Evolutionary conservation across 2,888 invertebrate species (phyloP), one percentile per base, ranked within the genome.

Genomic region (Idaea dimidiata): DNA sequence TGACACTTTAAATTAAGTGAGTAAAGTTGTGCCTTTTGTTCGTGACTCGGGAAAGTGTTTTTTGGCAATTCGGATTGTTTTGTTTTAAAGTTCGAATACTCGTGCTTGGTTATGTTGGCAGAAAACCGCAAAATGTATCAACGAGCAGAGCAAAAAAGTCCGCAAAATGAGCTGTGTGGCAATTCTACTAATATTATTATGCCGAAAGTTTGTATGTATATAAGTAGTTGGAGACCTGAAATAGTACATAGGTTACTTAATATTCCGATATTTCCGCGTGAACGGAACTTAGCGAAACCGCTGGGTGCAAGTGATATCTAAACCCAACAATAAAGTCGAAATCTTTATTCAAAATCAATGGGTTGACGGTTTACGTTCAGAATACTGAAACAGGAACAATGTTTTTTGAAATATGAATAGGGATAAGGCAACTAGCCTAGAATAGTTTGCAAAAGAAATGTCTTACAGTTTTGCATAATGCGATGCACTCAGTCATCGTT

Each of bases 401-500:
- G 73, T 72, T 78, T 71, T 70, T 74, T 86, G 82, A 88, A 83
- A 87, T 86, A 88, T 87, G 82, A 74, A 77, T 70, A 72, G 66
- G 82, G 85, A 89, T 87, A 83, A 84, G 81, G 70, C 77, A 77
- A 69, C 73, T 71, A 77, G 78, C 81, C 79, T 72, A 75, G 80
- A 80, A 87, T 85, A 87, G 86, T 88, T 88, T 76, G 72, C 73
- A 77, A 89, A 43, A 88, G 87, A 87, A 88, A 86, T 81, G 77
- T 81, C 70, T 65, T 57, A 64, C 75, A 79, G 83, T 84, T 87
- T 86, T 85, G 74, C 82, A 80, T 89, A 89, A 89, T 84, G 86
- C 74, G 81, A 81, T 77, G 78, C 80, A 80, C 80, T 89, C 82
- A 81, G 78, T 89, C 89, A 88, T 87, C 81, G 81, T 81, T 73